A percentile compares a stretch with the other conserved stretches of the same genome.
Evolutionary conservation across 2,113 vertebrate genomes (phyloP).

Genomic region (Eurystomus gularis): DNA sequence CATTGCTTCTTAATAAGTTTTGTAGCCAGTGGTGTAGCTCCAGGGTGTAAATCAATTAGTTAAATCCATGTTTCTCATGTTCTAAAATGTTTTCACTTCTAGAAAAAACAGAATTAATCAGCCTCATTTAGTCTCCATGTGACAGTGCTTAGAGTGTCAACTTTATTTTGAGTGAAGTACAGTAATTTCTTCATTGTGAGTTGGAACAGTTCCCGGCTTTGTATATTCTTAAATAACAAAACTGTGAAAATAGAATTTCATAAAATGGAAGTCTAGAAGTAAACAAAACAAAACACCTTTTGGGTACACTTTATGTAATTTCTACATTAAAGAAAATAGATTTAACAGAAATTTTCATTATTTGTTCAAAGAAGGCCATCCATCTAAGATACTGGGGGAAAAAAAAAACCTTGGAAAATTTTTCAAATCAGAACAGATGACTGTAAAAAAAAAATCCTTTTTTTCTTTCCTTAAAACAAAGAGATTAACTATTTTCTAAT

Average conservation of each 20-base stretch:
- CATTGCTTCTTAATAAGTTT: not conserved
- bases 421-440: not conserved
- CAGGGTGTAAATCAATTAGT: conserved; percentile 13
- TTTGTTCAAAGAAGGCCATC: fast-evolving
- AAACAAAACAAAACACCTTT: not conserved
- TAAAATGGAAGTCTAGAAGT: not conserved
- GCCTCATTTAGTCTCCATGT: conserved; percentile 8
- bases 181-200: conserved; percentile 4
- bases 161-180: not conserved
- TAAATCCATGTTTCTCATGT: conserved; percentile 26
- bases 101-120: conserved; percentile 37
- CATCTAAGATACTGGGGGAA: not conserved
- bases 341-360: not conserved
- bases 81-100: conserved; percentile 40
- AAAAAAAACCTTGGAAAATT: not conserved
- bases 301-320: not conserved
- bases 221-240: conserved; percentile 33
- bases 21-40: not conserved
- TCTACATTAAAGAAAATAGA: not conserved
- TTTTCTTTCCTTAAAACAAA: not conserved
- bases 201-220: conserved; percentile 33
- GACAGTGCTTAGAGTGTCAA: not conserved
- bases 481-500: not conserved
- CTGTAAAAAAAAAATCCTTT: fast-evolving
- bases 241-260: not conserved